A percentile compares a stretch with the other conserved stretches of the same genome.
phyloP scores from a whole-genome alignment of 2,888 invertebrate species.

The Rhingia campestris region DNA sequence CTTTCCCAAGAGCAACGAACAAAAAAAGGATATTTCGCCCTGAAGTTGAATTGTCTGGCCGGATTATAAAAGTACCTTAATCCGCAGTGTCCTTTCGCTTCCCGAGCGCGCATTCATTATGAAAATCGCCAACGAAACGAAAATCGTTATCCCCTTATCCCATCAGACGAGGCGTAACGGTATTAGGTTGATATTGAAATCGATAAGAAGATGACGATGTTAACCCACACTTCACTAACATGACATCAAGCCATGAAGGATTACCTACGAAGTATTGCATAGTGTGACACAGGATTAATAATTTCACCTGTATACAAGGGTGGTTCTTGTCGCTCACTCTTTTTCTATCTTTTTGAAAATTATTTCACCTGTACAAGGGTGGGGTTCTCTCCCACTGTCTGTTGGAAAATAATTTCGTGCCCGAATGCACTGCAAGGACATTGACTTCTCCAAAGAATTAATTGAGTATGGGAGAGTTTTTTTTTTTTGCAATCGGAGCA shows the following conservation, averaged over 20 bases:
- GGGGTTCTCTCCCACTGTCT: neutral
- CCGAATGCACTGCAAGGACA: constrained; percentile 63
- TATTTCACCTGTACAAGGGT: too few relatives aligned
- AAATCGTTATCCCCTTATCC: constrained; percentile 25
- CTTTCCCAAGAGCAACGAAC: neutral
- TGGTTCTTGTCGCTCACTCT: too few relatives aligned
- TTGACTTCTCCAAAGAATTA: constrained; percentile 69
- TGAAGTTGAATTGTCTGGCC: constrained; percentile 33
- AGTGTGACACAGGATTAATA: constrained; percentile 37
- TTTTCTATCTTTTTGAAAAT: too few relatives aligned
- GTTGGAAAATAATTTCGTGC: constrained; percentile 58
- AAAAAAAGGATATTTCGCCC: constrained; percentile 20
- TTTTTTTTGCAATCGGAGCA: constrained; percentile 30
- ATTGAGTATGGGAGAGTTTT: constrained; percentile 46
- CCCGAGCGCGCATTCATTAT: constrained; percentile 37
- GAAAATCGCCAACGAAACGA: constrained; percentile 18
- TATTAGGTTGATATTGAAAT: constrained; percentile 44
- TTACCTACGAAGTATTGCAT: constrained; percentile 9
- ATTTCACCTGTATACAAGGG: constrained; percentile 43
- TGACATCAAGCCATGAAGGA: constrained; percentile 35
- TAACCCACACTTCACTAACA: constrained; percentile 28
- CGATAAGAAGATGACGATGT: constrained; percentile 34
- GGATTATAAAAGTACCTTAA: constrained; percentile 38
- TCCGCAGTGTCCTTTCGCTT: constrained; percentile 16
- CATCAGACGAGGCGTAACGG: neutral